Conservation (phyloP, 2,797 vertebrate species). For the Rhabdomys pumilio region DNA sequence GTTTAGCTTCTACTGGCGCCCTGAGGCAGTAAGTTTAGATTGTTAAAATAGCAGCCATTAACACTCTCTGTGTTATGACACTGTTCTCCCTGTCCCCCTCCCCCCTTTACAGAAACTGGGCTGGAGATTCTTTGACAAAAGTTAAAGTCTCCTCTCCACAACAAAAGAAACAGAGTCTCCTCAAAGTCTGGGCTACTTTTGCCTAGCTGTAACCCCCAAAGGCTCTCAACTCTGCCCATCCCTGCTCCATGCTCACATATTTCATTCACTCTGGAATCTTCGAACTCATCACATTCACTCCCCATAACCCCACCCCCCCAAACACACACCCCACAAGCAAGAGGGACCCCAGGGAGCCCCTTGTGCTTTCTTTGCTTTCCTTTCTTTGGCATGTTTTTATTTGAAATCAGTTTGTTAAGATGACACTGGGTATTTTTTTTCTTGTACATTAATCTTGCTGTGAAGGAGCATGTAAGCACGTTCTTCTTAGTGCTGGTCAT, state of each 20-base stretch:
- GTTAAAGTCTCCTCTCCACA: constrained; percentile 59
- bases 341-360: constrained; percentile 63
- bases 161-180: constrained; percentile 16
- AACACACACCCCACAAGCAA: constrained; percentile 8
- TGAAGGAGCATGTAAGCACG: constrained; percentile 69
- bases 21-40: constrained; percentile 73
- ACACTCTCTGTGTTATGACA: constrained; percentile 77
- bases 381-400: constrained; percentile 75
- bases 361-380: constrained; percentile 76
- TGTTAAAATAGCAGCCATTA: constrained; percentile 81
- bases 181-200: constrained; percentile 23
- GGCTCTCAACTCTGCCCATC: neutral
- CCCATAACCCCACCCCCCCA: neutral
- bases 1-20: constrained; percentile 79
- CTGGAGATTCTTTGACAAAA: constrained; percentile 67
- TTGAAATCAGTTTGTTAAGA: constrained; percentile 73
- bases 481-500: constrained; percentile 35
- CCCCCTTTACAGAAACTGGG: constrained; percentile 51
- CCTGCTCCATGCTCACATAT: neutral
- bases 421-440: constrained; percentile 70
- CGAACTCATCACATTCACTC: neutral
- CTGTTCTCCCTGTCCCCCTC: constrained; percentile 34
- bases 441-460: constrained; percentile 69
- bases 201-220: neutral
- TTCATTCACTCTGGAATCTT: neutral